A percentile compares a stretch with the other conserved stretches of the same genome.
phyloP scores from a whole-genome alignment of 2,113 vertebrate genomes.

The Urocolius indicus region DNA sequence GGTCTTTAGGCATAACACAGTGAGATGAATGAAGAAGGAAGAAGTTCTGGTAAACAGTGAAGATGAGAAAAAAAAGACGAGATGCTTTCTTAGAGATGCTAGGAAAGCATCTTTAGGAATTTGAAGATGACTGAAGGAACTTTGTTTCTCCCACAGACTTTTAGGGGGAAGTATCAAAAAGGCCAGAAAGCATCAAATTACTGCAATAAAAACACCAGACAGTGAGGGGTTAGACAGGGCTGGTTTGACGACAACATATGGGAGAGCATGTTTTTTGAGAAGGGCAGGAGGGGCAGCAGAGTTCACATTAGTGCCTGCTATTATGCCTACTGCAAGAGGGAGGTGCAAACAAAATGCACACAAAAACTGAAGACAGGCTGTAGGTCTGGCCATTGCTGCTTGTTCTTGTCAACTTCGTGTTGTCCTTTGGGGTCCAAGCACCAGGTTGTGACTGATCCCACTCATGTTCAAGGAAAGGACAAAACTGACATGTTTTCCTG shows the following conservation, averaged over 20 bases:
- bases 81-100: not conserved
- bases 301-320: not conserved
- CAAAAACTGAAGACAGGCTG: not conserved
- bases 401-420: not conserved
- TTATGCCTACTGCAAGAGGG: not conserved
- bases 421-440: not conserved
- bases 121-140: not conserved
- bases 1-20: not conserved
- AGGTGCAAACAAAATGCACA: not conserved
- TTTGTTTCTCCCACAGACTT: not conserved
- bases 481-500: not conserved
- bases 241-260: not conserved
- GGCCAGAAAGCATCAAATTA: not conserved
- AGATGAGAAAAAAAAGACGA: not conserved
- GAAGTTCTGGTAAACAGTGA: not conserved
- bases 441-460: not conserved
- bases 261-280: not conserved
- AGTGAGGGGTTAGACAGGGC: not conserved
- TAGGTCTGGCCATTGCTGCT: not conserved
- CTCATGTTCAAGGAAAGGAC: fast-evolving
- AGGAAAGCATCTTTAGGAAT: not conserved
- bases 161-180: not conserved
- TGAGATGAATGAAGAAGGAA: not conserved
- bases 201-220: not conserved
- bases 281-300: not conserved